Percentiles rank a stretch among this genome's conserved stretches.
Conservation (phyloP, 1,140 invertebrate species). For the Limonius californicus region DNA sequence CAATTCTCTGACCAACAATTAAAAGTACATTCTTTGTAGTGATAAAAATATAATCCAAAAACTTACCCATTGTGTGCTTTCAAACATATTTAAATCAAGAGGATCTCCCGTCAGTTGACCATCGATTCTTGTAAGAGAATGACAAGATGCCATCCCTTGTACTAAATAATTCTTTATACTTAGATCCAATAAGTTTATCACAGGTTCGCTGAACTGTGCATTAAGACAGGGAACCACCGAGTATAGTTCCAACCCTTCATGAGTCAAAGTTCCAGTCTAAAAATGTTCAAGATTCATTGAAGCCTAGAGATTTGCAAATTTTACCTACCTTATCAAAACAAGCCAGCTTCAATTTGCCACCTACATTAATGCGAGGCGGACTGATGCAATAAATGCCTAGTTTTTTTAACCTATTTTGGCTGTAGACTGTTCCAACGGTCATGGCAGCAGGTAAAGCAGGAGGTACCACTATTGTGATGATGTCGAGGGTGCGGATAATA, state of each 20-base stretch:
- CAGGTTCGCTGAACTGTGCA: conserved; percentile 56
- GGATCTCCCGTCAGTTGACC: conserved; percentile 75
- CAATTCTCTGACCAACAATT: no score
- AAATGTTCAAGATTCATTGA: no score
- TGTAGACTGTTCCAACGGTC: conserved; percentile 81
- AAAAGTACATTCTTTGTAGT: no score
- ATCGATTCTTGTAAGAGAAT: conserved; percentile 78
- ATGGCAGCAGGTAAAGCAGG: conserved; percentile 92
- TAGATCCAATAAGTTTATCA: conserved; percentile 52
- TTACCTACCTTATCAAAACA: conserved; percentile 89
- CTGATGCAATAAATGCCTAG: conserved; percentile 88
- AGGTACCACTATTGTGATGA: conserved; percentile 93
- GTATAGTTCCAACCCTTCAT: conserved; percentile 92
- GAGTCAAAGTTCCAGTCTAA: conserved; percentile 88
- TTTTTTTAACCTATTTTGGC: conserved; percentile 74
- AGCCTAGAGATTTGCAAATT: no score
- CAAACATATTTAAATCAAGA: conserved; percentile 84
- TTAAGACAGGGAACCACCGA: conserved; percentile 68
- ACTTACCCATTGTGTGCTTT: conserved; percentile 72
- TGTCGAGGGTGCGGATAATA: conserved; percentile 69
- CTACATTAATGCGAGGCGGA: conserved; percentile 84
- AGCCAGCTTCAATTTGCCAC: conserved; percentile 84
- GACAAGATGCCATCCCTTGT: conserved; percentile 72
- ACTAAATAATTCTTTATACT: conserved; percentile 51
- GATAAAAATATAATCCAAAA: not conserved